Percentiles rank a stretch among this genome's conserved stretches.
These are phyloP conservation scores for Glareola pratincola DNA, from an alignment of 2,113 vertebrate genomes.

Conservation along the genomic window DNA sequence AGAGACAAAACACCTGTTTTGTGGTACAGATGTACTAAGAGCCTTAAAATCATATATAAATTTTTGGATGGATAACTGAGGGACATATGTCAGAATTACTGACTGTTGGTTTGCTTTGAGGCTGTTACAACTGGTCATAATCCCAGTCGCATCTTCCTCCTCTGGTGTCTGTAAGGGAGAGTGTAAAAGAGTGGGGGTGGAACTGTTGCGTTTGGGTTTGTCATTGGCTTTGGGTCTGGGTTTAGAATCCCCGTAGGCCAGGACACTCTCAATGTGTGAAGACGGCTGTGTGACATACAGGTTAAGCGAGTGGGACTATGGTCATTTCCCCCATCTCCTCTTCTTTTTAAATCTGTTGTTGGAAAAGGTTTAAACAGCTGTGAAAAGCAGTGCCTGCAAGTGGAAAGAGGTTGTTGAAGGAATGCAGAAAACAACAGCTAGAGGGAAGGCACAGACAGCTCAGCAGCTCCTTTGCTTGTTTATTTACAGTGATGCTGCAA, in stretches of 20 bases:
- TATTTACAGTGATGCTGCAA: not conserved
- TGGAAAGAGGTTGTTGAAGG: not conserved
- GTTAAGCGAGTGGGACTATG: not conserved
- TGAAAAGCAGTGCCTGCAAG: not conserved
- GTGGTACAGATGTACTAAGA: not conserved
- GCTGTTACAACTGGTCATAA: not conserved
- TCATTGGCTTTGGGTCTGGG: not conserved
- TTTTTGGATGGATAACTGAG: not conserved
- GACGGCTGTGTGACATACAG: not conserved
- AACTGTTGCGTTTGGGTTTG: not conserved
- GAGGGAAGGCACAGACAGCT: not conserved
- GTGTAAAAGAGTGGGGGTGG: not conserved
- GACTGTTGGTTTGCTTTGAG: not conserved
- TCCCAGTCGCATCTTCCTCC: not conserved
- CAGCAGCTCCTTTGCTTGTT: not conserved
- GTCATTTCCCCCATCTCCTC: not conserved
- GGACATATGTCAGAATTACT: not conserved
- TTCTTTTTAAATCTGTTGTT: not conserved
- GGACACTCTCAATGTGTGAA: not conserved
- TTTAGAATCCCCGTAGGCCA: not conserved
- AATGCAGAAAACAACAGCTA: not conserved
- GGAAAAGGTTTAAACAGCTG: not conserved
- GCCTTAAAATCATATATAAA: not conserved
- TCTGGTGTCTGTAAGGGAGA: not conserved
- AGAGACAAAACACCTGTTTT: not conserved